These are phyloP conservation scores for Diploptera punctata DNA, from an alignment of 2,888 invertebrate species.

Conservation along the genomic window DNA sequence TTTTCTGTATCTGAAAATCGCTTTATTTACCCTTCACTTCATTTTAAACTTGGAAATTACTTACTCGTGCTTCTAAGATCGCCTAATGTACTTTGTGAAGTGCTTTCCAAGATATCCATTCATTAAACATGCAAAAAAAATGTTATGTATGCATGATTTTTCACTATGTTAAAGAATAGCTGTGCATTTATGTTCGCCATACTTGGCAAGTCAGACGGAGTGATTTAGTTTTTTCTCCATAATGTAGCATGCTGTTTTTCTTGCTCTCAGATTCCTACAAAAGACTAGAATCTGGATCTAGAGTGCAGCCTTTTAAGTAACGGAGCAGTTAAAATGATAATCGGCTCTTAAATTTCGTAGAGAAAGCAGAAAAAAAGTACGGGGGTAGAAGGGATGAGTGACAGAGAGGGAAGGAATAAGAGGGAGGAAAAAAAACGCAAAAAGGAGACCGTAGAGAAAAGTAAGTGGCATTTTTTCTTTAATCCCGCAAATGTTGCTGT, in stretches of 20 bases:
- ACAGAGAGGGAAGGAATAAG: background rate
- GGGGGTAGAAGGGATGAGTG: background rate
- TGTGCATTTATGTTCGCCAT: background rate
- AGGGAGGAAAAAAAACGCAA: background rate
- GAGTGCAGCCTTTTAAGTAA: slow-evolving; percentile 52
- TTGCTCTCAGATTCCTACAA: slow-evolving; percentile 51
- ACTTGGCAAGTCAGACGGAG: background rate
- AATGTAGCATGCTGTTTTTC: slow-evolving; percentile 46
- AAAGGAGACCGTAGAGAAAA: slow-evolving; percentile 23
- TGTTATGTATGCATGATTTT: too few relatives aligned
- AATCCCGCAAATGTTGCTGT: slow-evolving; percentile 29
- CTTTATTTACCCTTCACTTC: too few relatives aligned
- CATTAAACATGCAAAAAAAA: too few relatives aligned
- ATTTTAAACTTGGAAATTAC: too few relatives aligned
- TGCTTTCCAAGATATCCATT: too few relatives aligned
- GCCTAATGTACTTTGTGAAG: too few relatives aligned
- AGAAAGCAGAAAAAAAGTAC: background rate
- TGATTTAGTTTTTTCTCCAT: background rate
- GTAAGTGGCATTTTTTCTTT: slow-evolving; percentile 26
- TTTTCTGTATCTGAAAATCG: too few relatives aligned
- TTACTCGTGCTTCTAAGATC: too few relatives aligned
- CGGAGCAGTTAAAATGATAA: slow-evolving; percentile 55
- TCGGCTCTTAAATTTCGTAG: slow-evolving; percentile 47
- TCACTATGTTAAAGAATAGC: too few relatives aligned
- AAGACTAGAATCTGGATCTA: slow-evolving; percentile 45